These are phyloP conservation scores for Diachasma alloeum DNA, from an alignment of 1,140 invertebrate genomes.

Conservation along the genomic window DNA sequence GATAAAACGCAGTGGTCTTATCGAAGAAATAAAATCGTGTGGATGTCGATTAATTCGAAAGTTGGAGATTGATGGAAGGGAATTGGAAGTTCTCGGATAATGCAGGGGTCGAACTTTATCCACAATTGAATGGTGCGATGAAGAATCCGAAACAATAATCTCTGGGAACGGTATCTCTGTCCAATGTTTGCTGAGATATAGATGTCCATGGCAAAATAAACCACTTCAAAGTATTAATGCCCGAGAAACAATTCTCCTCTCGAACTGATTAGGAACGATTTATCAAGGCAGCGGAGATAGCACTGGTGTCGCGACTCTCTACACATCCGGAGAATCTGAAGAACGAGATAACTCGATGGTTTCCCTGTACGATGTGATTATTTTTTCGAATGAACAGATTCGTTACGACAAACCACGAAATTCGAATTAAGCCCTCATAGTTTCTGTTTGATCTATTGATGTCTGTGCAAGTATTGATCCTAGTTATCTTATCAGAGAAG, in stretches of 20 bases:
- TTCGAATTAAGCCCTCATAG: slow-evolving; percentile 2
- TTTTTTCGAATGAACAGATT: not conserved
- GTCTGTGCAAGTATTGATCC: slow-evolving; percentile 40
- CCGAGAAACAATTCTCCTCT: not conserved
- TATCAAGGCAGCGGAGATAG: not conserved
- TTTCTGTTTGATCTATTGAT: slow-evolving; percentile 27
- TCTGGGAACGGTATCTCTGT: slow-evolving; percentile 50
- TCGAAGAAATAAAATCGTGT: too few relatives aligned
- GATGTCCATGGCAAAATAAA: slow-evolving; percentile 60
- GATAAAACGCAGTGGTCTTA: too few relatives aligned
- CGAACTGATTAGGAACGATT: not conserved
- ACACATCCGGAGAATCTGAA: not conserved
- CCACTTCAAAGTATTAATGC: slow-evolving; percentile 47
- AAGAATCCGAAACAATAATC: slow-evolving; percentile 9
- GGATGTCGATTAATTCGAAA: too few relatives aligned
- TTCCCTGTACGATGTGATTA: not conserved
- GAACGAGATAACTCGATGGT: not conserved
- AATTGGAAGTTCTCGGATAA: too few relatives aligned
- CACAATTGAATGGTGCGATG: too few relatives aligned
- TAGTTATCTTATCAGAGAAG: slow-evolving; percentile 46
- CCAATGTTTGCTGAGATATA: slow-evolving; percentile 58
- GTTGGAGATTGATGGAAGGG: too few relatives aligned
- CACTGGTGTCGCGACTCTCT: not conserved
- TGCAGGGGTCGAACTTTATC: too few relatives aligned
- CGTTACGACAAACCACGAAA: not conserved